Conservation (phyloP, 2,797 vertebrate genomes). For the Dallia pectoralis region DNA sequence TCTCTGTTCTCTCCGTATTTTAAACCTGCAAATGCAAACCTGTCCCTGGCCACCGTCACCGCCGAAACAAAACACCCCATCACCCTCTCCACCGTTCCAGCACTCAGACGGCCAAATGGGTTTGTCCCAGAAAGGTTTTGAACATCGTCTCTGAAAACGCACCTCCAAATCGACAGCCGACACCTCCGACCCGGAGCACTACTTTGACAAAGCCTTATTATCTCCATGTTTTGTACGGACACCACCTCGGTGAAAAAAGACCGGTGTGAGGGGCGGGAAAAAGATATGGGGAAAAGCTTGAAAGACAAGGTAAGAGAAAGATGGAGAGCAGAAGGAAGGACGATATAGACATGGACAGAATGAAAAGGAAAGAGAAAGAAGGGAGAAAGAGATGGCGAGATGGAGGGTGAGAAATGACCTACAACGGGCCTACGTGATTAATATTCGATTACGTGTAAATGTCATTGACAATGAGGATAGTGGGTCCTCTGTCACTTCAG, state of each 20-base stretch:
- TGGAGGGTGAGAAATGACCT: conserved; percentile 60
- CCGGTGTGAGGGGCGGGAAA: too few relatives aligned
- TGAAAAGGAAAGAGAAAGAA: neutral
- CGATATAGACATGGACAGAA: neutral
- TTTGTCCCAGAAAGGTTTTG: conserved; percentile 73
- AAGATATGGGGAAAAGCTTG: neutral
- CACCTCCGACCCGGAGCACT: conserved; percentile 55
- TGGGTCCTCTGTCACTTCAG: conserved; percentile 55
- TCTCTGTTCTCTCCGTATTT: conserved; percentile 23
- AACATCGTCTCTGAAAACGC: conserved; percentile 65
- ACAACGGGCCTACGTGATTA: conserved; percentile 55
- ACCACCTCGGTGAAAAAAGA: conserved; percentile 59
- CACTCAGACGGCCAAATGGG: conserved; percentile 78
- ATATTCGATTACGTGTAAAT: conserved; percentile 66
- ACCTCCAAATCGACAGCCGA: conserved; percentile 57
- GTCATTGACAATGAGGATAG: conserved; percentile 63
- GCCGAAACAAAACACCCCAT: conserved; percentile 21
- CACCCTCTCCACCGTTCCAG: conserved; percentile 37
- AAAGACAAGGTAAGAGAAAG: neutral
- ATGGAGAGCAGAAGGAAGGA: conserved; percentile 4
- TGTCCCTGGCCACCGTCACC: conserved; percentile 31
- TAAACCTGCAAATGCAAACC: conserved; percentile 42
- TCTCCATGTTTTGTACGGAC: conserved; percentile 51
- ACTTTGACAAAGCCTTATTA: conserved; percentile 38
- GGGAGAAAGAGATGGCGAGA: neutral